Evolutionary conservation across 2,113 vertebrate species (phyloP), one percentile per base, ranked within the genome.

Genomic region (Bujurquina vittata): DNA sequence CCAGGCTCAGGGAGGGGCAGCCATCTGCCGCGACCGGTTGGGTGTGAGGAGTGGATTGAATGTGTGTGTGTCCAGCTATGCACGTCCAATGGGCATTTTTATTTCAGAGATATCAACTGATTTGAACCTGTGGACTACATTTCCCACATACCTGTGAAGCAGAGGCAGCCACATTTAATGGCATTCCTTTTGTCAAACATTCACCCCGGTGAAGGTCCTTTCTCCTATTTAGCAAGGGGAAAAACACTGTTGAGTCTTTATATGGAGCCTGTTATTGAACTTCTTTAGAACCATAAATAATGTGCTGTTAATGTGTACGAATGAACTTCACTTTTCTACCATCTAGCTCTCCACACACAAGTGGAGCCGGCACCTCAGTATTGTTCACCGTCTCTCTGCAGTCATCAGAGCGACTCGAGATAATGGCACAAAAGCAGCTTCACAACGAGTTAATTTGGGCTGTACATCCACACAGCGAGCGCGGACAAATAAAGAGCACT

Each of bases 401-500:
- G 6, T 80, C 52, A 11, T 56, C 33, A 23, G 17, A 31, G 10
- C 17, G 0, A 76, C 52, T 80, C 4, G 0, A 84, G 85, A 88
- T 81, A 63, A 84, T 65, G 1, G 4, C 74, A 72, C 80, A 65
- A 74, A 86, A 86, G 74, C 46, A 10, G 29, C 46, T 75, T 55
- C 14, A 78, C 81, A 58, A 81, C 1, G 1, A 61, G 86, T 57
- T 75, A 14, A 77, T 84, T 69, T 63, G 79, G 35, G 49, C 81
- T 77, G 78, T n/a, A 69, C 10, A 23, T 40, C 1, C 67, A 84
- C 7, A 43, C 40, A 54, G 31, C 29, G 5, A 11, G 8, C 2
- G 78, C 29, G 5, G 63, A 43, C 79, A 43, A 87, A 84, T 76
- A 75, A 77, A 79, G 75, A 85, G 52, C 73, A 22, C 59, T 31